phyloP scores from a whole-genome alignment of 2,797 vertebrate genomes.

The Centroberyx gerrardi region DNA sequence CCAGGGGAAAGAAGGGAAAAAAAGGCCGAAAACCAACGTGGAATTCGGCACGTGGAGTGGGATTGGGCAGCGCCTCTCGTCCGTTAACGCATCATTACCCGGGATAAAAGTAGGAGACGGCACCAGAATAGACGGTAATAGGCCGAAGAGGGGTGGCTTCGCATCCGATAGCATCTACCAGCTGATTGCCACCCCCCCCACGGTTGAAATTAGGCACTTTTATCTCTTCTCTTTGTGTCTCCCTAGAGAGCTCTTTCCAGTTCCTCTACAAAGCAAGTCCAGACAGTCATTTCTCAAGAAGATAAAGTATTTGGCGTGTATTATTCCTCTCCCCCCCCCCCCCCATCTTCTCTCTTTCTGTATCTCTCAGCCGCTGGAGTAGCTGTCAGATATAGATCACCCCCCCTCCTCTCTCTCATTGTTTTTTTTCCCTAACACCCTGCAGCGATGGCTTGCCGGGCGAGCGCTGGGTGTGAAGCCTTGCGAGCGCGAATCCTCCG shows the following conservation, averaged over 20 bases:
- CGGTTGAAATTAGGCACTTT: conserved; percentile 45
- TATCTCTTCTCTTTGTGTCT: conserved; percentile 45
- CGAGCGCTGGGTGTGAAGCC: conserved; percentile 13
- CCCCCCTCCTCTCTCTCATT: conserved; percentile 1
- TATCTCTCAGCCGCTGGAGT: conserved; percentile 41
- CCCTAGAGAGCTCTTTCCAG: conserved; percentile 30
- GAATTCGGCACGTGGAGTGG: conserved; percentile 18
- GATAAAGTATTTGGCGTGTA: conserved; percentile 54
- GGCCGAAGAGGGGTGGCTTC: conserved; percentile 32
- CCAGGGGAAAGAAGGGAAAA: neutral
- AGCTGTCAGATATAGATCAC: conserved; percentile 67
- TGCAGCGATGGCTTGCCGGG: conserved; percentile 45
- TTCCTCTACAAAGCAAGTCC: conserved; percentile 40
- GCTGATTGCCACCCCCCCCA: conserved; percentile 39
- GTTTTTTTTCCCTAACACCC: conserved; percentile 56
- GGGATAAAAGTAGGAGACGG: neutral
- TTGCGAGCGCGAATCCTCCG: conserved; percentile 28
- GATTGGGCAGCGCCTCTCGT: conserved; percentile 5
- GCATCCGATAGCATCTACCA: conserved; percentile 30
- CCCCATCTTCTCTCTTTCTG: conserved; percentile 4
- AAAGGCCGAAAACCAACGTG: neutral
- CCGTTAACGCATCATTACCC: no score
- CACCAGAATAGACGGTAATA: conserved; percentile 12
- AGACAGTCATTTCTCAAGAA: conserved; percentile 61
- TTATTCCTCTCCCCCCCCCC: conserved; percentile 41